phyloP scores from a whole-genome alignment of 2,113 vertebrate species.

The Peromyscus polionotus region DNA sequence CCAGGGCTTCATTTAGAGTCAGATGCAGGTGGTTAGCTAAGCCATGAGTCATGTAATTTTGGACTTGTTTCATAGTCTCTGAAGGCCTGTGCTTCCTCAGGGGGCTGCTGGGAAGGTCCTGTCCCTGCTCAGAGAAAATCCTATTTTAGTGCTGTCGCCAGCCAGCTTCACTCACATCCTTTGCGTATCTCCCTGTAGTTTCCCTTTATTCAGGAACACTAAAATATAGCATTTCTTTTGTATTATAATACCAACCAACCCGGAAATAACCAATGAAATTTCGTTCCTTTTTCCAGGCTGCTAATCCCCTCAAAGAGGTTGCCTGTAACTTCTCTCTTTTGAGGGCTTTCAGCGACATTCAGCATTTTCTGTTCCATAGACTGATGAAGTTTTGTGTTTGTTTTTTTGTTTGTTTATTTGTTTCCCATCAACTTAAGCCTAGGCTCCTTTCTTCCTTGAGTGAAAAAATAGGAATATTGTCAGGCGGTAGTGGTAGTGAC shows the following conservation, averaged over 20 bases:
- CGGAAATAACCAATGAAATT: not conserved
- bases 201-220: conserved; percentile 56
- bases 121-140: conserved; percentile 22
- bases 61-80: not conserved
- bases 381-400: not conserved
- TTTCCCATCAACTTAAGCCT: not conserved
- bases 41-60: not conserved
- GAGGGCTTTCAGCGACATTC: conserved; percentile 1
- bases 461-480: conserved; percentile 43
- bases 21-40: not conserved
- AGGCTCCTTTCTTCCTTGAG: conserved; percentile 35
- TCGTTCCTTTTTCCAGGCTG: not conserved
- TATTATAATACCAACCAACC: conserved; percentile 17
- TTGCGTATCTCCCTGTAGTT: not conserved
- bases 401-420: not conserved
- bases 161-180: not conserved
- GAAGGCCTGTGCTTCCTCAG: not conserved
- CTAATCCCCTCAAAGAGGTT: not conserved
- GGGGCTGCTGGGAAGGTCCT: not conserved
- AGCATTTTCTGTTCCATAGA: conserved; percentile 29
- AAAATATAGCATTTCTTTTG: conserved; percentile 23
- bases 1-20: not conserved
- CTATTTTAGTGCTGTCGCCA: not conserved
- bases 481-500: not conserved
- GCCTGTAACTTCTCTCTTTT: not conserved